These are phyloP conservation scores for Lochmaea capreae DNA, from an alignment of 2,888 invertebrate genomes.

Conservation along the genomic window DNA sequence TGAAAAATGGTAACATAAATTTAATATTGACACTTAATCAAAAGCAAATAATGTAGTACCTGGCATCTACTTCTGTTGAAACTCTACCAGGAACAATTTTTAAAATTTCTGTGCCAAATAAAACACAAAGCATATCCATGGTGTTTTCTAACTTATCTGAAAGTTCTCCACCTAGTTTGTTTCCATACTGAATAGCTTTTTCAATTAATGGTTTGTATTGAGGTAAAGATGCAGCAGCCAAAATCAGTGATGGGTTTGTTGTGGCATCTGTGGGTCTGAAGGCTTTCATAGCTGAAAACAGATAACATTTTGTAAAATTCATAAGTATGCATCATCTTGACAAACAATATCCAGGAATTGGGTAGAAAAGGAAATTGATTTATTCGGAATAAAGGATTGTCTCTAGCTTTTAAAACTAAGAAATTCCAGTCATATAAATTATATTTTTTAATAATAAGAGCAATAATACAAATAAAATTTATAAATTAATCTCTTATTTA, in stretches of 20 bases:
- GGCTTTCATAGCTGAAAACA: slow-evolving; percentile 82
- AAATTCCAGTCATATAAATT: no score
- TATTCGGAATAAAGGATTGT: no score
- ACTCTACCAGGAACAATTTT: slow-evolving; percentile 98
- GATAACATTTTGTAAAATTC: not conserved
- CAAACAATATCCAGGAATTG: no score
- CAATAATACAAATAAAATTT: no score
- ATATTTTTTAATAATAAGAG: no score
- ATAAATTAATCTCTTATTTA: no score
- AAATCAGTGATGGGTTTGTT: slow-evolving; percentile 96
- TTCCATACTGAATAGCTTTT: slow-evolving; percentile 90
- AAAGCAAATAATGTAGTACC: slow-evolving; percentile 66
- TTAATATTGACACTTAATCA: not conserved
- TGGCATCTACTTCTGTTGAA: slow-evolving; percentile 96
- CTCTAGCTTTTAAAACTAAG: no score
- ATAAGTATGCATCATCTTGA: no score
- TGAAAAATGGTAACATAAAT: slow-evolving; percentile 54
- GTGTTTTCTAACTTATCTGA: slow-evolving; percentile 85
- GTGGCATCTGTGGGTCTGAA: slow-evolving; percentile 99
- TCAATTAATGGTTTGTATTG: slow-evolving; percentile 91
- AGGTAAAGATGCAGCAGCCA: slow-evolving; percentile 94
- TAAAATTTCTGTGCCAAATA: slow-evolving; percentile 97
- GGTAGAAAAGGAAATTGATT: no score
- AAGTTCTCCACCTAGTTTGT: slow-evolving; percentile 74
- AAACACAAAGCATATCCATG: slow-evolving; percentile 93